These are phyloP conservation scores for Remorina albescens DNA, from an alignment of 2,797 vertebrate genomes.

Conservation along the genomic window DNA sequence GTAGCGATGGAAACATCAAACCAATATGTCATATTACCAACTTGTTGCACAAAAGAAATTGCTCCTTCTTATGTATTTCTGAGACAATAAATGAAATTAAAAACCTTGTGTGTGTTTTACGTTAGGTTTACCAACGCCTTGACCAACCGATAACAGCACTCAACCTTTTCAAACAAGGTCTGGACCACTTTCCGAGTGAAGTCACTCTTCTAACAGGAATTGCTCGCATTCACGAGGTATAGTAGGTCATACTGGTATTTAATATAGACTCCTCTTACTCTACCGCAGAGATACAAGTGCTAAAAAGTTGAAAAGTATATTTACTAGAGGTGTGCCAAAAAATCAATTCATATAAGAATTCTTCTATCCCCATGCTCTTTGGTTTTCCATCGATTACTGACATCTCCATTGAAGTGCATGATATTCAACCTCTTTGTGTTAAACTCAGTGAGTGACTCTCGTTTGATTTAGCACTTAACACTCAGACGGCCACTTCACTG, in stretches of 20 bases:
- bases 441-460: too few species aligned
- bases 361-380: too few species aligned
- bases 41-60: constrained; percentile 5
- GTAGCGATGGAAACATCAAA: constrained; percentile 73
- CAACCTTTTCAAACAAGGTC: constrained; percentile 95
- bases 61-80: neutral
- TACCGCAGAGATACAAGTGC: neutral
- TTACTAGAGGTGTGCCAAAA: too few species aligned
- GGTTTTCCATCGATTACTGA: too few species aligned
- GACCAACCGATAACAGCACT: constrained; percentile 97
- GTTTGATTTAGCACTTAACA: too few species aligned
- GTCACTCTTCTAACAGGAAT: constrained; percentile 95
- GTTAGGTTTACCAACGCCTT: constrained; percentile 93
- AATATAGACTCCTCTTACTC: neutral
- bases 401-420: too few species aligned
- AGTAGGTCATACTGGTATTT: constrained; percentile 24
- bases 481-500: too few species aligned
- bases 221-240: constrained; percentile 95
- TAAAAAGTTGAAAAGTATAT: neutral
- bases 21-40: neutral
- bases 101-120: constrained; percentile 17
- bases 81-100: neutral
- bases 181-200: constrained; percentile 96
- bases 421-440: too few species aligned
- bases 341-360: too few species aligned